Evolutionary conservation across 2,888 invertebrate species (phyloP).

Genomic region (Lissonota sp.): DNA sequence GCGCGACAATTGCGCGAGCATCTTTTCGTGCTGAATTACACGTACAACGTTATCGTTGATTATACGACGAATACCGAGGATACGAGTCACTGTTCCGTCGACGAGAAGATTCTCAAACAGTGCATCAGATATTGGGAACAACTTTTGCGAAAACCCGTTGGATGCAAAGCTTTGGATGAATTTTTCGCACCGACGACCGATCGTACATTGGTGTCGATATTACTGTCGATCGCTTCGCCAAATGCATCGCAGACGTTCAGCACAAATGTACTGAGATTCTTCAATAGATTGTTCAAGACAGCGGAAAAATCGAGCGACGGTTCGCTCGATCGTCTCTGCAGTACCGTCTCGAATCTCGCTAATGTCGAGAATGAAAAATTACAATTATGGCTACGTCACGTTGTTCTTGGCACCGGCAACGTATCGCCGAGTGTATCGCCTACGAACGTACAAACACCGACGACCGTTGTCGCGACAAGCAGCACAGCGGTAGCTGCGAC

Average conservation of each 20-base stretch:
- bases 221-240: conserved; percentile 92
- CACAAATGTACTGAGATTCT: conserved; percentile 91
- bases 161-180: conserved; percentile 92
- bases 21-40: conserved; percentile 87
- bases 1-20: conserved; percentile 88
- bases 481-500: conserved; percentile 64
- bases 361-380: conserved; percentile 87
- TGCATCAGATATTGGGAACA: conserved; percentile 94
- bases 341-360: conserved; percentile 88
- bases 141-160: conserved; percentile 92
- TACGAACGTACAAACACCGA: conserved; percentile 84
- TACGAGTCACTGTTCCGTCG: conserved; percentile 83
- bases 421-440: conserved; percentile 84
- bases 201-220: conserved; percentile 90
- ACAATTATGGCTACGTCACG: conserved; percentile 88
- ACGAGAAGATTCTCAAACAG: conserved; percentile 87
- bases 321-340: conserved; percentile 88
- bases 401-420: conserved; percentile 86
- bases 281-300: conserved; percentile 89
- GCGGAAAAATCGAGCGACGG: conserved; percentile 84
- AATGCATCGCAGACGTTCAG: conserved; percentile 89
- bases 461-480: conserved; percentile 79
- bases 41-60: conserved; percentile 88
- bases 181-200: conserved; percentile 90
- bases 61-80: conserved; percentile 84